Conservation (phyloP, 2,888 invertebrate species). For the Troides oblongomaculatus region DNA sequence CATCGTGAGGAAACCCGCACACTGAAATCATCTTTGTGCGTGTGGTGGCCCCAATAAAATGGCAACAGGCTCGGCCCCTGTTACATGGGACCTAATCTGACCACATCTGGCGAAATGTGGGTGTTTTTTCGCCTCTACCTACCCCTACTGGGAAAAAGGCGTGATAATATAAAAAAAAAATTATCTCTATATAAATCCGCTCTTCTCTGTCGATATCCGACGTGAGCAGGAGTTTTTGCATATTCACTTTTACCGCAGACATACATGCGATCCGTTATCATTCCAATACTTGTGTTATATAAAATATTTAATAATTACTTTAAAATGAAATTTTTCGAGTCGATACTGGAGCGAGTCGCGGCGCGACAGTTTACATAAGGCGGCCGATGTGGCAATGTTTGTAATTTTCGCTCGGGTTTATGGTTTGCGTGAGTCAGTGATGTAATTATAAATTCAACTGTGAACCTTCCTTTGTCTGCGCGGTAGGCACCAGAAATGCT, state of each 20-base stretch:
- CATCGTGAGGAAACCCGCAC: no score
- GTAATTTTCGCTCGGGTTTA: conserved; percentile 25
- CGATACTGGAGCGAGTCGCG: conserved; percentile 1
- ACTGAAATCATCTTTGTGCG: no score
- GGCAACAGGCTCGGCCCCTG: no score
- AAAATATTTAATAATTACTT: conserved; percentile 4
- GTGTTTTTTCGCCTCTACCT: no score
- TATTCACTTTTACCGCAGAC: conserved; percentile 13
- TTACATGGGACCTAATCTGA: no score
- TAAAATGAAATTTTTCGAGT: conserved; percentile 7
- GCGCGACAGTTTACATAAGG: conserved; percentile 18
- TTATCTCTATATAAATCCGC: conserved; percentile 8
- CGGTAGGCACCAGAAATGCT: conserved; percentile 1
- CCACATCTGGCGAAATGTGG: no score
- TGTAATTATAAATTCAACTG: conserved; percentile 25
- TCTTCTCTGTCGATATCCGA: background rate
- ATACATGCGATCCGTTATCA: background rate
- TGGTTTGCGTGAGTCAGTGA: conserved; percentile 25
- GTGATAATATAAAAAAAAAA: no score
- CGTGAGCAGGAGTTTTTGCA: background rate
- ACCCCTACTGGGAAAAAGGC: no score
- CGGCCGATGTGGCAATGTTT: conserved; percentile 21
- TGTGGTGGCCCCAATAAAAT: no score
- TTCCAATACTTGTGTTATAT: conserved; percentile 16
- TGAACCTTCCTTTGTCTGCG: conserved; percentile 19